Conservation (phyloP, 2,888 invertebrate genomes). For the Pseudococcus viburni region DNA sequence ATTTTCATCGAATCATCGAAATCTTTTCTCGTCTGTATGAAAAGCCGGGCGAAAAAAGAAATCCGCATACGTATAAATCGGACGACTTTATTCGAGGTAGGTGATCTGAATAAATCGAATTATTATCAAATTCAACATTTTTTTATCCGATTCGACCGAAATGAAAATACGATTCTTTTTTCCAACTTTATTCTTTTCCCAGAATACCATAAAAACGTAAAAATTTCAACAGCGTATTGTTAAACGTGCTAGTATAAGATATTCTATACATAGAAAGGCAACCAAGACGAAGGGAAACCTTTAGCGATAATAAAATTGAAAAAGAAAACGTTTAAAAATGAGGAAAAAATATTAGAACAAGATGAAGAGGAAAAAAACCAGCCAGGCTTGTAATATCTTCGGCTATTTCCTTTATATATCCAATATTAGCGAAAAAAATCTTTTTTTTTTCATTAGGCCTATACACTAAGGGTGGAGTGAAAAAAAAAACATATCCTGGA, state of each 20-base stretch:
- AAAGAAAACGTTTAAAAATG: slow-evolving; percentile 25
- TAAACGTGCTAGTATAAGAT: background rate
- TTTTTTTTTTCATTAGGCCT: background rate
- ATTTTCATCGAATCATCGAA: slow-evolving; percentile 11
- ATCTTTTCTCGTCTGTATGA: background rate
- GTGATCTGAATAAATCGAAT: slow-evolving; percentile 27
- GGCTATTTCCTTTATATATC: background rate
- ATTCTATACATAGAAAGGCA: background rate
- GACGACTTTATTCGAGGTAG: slow-evolving; percentile 7
- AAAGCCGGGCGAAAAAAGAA: background rate
- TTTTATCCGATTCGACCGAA: slow-evolving; percentile 14
- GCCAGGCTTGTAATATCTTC: background rate
- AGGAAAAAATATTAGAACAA: background rate
- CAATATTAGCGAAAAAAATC: background rate
- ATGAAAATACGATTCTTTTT: slow-evolving; percentile 29
- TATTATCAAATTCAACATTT: slow-evolving; percentile 43
- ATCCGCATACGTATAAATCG: slow-evolving; percentile 4
- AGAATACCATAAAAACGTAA: background rate
- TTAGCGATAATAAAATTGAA: slow-evolving; percentile 22
- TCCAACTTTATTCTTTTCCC: background rate
- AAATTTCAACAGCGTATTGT: slow-evolving; percentile 41
- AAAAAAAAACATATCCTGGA: no score
- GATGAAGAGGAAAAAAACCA: background rate
- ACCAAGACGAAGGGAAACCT: background rate
- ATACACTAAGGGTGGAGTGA: background rate